These are phyloP conservation scores for Cydia pomonella DNA, from an alignment of 1,140 invertebrate genomes.

Conservation along the genomic window DNA sequence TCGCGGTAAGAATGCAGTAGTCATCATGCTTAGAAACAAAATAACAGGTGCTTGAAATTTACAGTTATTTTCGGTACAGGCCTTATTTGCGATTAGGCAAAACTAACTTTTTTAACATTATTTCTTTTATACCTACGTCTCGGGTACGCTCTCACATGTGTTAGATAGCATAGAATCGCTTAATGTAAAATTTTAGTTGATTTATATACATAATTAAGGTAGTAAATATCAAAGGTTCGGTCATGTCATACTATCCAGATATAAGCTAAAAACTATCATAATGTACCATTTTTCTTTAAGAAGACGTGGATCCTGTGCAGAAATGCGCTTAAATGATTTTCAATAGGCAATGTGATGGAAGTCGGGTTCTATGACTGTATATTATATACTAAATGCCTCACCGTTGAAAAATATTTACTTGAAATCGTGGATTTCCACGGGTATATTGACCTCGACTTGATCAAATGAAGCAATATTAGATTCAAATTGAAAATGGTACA, in stretches of 20 bases:
- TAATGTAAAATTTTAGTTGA: not conserved
- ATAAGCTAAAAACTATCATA: not conserved
- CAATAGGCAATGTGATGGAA: not conserved
- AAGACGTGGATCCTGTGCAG: not conserved
- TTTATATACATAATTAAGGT: not conserved
- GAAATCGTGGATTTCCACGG: not conserved
- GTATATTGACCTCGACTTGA: not conserved
- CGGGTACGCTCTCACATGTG: too few relatives aligned
- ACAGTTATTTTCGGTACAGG: too few relatives aligned
- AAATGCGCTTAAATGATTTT: not conserved
- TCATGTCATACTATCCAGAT: not conserved
- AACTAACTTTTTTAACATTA: too few relatives aligned
- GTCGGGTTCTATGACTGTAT: not conserved
- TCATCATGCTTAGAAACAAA: too few relatives aligned
- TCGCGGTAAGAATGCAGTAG: too few relatives aligned
- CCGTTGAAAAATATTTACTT: not conserved
- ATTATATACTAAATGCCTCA: not conserved
- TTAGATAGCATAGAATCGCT: too few relatives aligned
- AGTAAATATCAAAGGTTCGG: not conserved
- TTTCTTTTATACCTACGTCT: too few relatives aligned
- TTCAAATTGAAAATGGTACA: not conserved
- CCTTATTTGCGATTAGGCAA: too few relatives aligned
- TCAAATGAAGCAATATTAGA: not conserved
- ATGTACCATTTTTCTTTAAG: not conserved
- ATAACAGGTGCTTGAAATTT: too few relatives aligned